Evolutionary conservation across 1,140 invertebrate species (phyloP).

Genomic region (Notospermus geniculatus): DNA sequence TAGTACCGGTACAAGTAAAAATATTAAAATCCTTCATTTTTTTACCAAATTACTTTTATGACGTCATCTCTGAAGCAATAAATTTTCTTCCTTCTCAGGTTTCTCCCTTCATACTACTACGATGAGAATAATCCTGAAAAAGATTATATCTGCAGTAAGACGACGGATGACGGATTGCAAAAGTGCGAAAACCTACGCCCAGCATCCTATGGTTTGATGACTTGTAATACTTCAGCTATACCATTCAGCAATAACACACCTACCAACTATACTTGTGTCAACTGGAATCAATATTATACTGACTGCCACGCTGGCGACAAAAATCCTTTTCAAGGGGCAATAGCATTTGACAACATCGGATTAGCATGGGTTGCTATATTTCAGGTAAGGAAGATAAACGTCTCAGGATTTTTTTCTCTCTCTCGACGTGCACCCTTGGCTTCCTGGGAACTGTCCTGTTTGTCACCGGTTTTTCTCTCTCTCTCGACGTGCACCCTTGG

Average conservation of each 20-base stretch:
- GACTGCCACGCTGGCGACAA: constrained; percentile 86
- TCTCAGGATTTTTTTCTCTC: too few species aligned
- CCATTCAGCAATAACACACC: constrained; percentile 42
- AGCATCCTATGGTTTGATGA: constrained; percentile 67
- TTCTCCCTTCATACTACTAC: too few species aligned
- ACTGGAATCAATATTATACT: constrained; percentile 99
- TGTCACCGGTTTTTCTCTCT: too few species aligned
- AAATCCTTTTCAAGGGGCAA: constrained; percentile 98
- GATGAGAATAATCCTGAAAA: constrained; percentile 67
- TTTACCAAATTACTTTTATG: too few species aligned
- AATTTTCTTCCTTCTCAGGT: too few species aligned
- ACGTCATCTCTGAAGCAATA: too few species aligned
- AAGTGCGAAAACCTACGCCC: constrained; percentile 83
- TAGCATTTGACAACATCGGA: constrained; percentile 99
- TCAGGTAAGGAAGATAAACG: constrained; percentile 93
- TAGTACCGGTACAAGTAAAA: too few species aligned
- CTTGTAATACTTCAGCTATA: constrained; percentile 61
- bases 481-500: too few species aligned
- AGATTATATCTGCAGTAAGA: constrained; percentile 96
- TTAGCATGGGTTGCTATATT: constrained; percentile 99
- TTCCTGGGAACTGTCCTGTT: too few species aligned
- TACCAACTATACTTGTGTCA: constrained; percentile 72
- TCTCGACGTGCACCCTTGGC: too few species aligned
- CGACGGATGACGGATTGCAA: constrained; percentile 94
- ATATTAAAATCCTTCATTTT: too few species aligned